Evolutionary conservation across 2,797 vertebrate genomes (phyloP), one percentile per base, ranked within the genome.

Genomic region (Anas flavirostris): DNA sequence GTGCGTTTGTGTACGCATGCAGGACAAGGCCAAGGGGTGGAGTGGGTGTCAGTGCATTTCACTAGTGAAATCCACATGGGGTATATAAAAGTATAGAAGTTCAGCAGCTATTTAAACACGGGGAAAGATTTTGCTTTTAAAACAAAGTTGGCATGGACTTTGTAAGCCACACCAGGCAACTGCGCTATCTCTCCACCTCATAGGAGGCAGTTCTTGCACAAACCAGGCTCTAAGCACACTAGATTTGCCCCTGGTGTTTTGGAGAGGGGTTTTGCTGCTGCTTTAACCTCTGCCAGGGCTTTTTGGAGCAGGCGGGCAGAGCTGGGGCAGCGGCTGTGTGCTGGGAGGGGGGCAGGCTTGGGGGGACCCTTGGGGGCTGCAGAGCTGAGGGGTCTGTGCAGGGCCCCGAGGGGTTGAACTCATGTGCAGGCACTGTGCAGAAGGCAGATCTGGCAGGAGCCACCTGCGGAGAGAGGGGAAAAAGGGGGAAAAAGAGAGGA

Each of bases 51-150:
- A 0, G 70, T 77, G 88, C 37, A 10, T 84, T 94, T 95, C 82
- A 46, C 43, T 94, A 79, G 55, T 69, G 69, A 81, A 95, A 92
- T 77, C 69, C 55, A 63, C 41, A 74, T 33, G 93, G 76, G 66
- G 83, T 92, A 62, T 91, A 86, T 91, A 7, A 7, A 96, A 96
- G 79, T 25, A 94, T 58, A 90, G 86, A 95, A 89, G 83, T 91
- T 93, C 88, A 93, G 95, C 89, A 88, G 74, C 81, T 86, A 80
- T 70, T 84, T 90, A 96, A 96, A 84, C 0, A 16, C 0, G 11
- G 69, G 48, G 78, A 69, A 66, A 64, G 43, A 82, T 55, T 33
- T 64, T 5, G 39, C 41, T 68, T 96, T 97, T 67, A 56, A 59
- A 73, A 86, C 82, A n/a, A 93, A 78, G 33, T 89, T 58, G 7